Conservation (phyloP, 2,888 invertebrate species). For the Melanostoma mellinum region DNA sequence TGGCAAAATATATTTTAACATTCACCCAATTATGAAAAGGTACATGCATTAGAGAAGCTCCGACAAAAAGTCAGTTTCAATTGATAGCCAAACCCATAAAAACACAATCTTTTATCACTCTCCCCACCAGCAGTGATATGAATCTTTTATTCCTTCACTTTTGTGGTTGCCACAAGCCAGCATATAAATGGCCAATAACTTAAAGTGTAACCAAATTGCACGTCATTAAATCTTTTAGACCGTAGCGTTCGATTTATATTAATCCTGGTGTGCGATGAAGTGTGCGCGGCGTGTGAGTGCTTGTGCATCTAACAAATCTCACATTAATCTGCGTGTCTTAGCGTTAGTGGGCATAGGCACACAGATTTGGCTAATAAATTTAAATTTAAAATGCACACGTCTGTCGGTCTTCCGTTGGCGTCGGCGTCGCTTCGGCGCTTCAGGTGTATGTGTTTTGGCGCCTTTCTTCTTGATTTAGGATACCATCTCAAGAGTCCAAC, state of each 20-base stretch:
- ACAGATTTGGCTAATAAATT: conserved; percentile 65
- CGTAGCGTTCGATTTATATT: conserved; percentile 71
- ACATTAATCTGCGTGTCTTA: conserved; percentile 58
- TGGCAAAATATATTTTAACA: conserved; percentile 17
- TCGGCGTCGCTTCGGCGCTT: conserved; percentile 21
- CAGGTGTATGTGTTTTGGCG: conserved; percentile 30
- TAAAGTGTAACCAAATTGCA: conserved; percentile 72
- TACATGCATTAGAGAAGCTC: conserved; percentile 7
- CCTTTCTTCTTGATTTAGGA: conserved; percentile 8
- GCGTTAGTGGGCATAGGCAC: conserved; percentile 48
- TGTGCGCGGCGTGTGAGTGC: conserved; percentile 3
- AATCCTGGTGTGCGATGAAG: conserved; percentile 34
- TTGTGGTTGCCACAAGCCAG: not conserved
- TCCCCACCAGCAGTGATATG: conserved; percentile 24
- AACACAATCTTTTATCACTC: conserved; percentile 50
- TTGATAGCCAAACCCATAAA: conserved; percentile 50
- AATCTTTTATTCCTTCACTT: conserved; percentile 57
- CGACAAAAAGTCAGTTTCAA: conserved; percentile 35
- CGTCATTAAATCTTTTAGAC: conserved; percentile 69
- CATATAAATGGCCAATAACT: conserved; percentile 67
- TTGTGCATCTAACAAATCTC: conserved; percentile 41
- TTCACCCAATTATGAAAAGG: not conserved
- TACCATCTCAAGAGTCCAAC: conserved; percentile 9
- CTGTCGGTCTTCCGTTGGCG: not conserved
- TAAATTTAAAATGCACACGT: conserved; percentile 62